These are phyloP conservation scores for Erebia aethiops DNA, from an alignment of 2,888 invertebrate genomes.

Conservation along the genomic window DNA sequence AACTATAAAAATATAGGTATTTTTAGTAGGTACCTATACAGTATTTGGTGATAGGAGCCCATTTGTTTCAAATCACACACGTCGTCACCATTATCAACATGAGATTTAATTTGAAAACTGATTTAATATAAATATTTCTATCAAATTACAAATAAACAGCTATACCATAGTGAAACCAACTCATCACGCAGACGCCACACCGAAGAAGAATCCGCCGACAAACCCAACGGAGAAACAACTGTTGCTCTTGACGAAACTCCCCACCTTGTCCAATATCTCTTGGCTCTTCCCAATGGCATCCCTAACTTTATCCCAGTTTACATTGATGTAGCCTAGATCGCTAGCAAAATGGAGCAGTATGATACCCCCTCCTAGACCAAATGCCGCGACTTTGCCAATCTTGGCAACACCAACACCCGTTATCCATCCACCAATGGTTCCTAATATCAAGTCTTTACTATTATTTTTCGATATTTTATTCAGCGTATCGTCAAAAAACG, in stretches of 20 bases:
- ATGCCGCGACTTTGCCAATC: conserved; percentile 93
- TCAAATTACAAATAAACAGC: neutral
- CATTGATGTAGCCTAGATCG: conserved; percentile 92
- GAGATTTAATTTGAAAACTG: conserved; percentile 9
- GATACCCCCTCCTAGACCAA: conserved; percentile 93
- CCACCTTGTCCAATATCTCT: conserved; percentile 87
- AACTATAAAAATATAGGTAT: too few relatives aligned
- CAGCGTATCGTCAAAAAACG: conserved; percentile 52
- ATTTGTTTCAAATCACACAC: neutral
- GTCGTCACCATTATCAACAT: neutral
- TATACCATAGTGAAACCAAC: conserved; percentile 12
- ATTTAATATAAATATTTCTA: conserved; percentile 2
- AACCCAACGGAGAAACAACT: conserved; percentile 90
- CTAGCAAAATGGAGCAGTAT: conserved; percentile 93
- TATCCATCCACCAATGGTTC: conserved; percentile 80
- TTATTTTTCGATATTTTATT: conserved; percentile 55
- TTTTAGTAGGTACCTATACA: too few relatives aligned
- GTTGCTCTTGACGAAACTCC: conserved; percentile 85
- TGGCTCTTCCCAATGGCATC: conserved; percentile 88
- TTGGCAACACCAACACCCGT: conserved; percentile 90
- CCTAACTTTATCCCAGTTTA: conserved; percentile 93
- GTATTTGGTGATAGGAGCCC: neutral
- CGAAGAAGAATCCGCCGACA: conserved; percentile 92
- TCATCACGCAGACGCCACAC: conserved; percentile 85
- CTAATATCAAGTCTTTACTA: conserved; percentile 60